phyloP scores from a whole-genome alignment of 2,113 vertebrate species.

The Myodes glareolus region DNA sequence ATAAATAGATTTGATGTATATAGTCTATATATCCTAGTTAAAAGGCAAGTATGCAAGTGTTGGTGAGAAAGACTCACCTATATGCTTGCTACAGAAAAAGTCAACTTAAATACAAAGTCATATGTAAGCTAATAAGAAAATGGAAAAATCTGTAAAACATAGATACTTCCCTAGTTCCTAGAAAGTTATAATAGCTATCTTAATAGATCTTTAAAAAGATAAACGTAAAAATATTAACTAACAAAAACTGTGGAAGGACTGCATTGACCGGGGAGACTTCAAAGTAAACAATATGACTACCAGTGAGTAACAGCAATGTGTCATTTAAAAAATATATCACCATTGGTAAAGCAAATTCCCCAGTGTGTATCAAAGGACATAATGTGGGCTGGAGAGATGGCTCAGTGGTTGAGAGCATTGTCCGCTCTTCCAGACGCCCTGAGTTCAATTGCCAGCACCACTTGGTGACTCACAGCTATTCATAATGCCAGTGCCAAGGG shows the following conservation, averaged over 20 bases:
- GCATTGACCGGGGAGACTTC: background rate
- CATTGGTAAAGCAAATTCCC: background rate
- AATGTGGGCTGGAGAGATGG: background rate
- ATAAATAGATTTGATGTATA: slow-evolving; percentile 10
- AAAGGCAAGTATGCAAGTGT: background rate
- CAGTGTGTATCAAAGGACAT: background rate
- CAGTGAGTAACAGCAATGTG: background rate
- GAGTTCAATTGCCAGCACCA: background rate
- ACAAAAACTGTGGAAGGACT: background rate
- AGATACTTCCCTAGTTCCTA: background rate
- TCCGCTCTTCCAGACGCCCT: background rate
- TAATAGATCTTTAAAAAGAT: background rate
- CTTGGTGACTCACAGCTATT: background rate
- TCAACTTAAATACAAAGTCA: slow-evolving; percentile 20
- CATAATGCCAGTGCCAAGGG: background rate
- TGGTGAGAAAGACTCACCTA: background rate
- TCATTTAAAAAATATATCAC: background rate
- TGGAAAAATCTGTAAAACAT: background rate
- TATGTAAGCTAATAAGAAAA: background rate
- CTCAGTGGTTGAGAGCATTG: background rate
- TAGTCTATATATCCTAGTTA: background rate
- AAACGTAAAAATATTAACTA: background rate
- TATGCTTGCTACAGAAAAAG: background rate
- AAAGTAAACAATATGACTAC: background rate
- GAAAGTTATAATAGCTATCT: background rate